These are phyloP conservation scores for Ameiurus melas DNA, from an alignment of 2,113 vertebrate genomes.

Conservation along the genomic window DNA sequence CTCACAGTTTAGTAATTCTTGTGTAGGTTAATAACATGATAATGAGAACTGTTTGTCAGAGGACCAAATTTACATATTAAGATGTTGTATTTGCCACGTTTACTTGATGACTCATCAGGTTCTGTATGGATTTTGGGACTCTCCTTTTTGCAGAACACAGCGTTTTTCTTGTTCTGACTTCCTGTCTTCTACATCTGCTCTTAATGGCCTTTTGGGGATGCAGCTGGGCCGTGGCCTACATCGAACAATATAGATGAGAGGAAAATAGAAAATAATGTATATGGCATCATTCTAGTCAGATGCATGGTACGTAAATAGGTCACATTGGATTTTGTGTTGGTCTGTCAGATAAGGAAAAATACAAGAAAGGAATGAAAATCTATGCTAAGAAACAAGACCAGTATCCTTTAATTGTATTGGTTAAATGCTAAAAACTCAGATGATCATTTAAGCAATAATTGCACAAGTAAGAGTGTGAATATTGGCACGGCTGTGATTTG, in stretches of 20 bases:
- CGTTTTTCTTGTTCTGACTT: constrained; percentile 51
- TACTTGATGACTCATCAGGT: constrained; percentile 53
- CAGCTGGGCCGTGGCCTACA: constrained; percentile 71
- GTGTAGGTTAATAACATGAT: constrained; percentile 1
- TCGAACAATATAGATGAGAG: constrained; percentile 62
- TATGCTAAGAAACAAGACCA: background rate
- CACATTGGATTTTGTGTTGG: constrained; percentile 5
- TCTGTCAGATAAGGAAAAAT: background rate
- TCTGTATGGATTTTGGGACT: constrained; percentile 39
- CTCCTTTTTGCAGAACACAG: constrained; percentile 39
- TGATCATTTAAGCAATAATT: background rate
- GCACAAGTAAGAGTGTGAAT: background rate
- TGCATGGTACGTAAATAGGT: background rate
- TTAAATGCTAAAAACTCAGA: background rate
- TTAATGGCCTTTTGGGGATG: constrained; percentile 63
- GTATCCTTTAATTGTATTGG: background rate
- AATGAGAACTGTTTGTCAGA: constrained; percentile 4
- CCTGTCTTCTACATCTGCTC: constrained; percentile 69
- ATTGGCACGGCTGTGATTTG: background rate
- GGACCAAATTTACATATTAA: constrained; percentile 27
- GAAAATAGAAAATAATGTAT: constrained; percentile 28
- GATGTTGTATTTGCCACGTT: constrained; percentile 18
- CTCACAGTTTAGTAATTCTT: background rate
- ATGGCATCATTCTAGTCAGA: constrained; percentile 62
- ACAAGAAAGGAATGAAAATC: background rate